Evolutionary conservation across 2,888 invertebrate genomes (phyloP), one percentile per base, ranked within the genome.

Genomic region (Lepidocyrtoides sp.): DNA sequence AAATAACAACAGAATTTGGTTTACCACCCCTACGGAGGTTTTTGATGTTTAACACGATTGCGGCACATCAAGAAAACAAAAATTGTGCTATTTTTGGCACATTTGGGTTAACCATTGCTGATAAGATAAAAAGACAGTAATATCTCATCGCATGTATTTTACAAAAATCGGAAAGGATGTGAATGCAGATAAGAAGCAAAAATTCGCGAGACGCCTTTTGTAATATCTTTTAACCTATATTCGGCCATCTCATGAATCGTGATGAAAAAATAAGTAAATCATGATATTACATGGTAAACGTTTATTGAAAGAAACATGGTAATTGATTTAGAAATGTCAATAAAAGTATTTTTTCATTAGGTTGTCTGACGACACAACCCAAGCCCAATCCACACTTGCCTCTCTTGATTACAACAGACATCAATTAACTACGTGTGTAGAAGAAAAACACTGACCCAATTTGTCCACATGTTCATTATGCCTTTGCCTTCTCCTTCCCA

Each of bases 371-470:
- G 51, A 17, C 51, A 54, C 17, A 54, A 12, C 2, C 26, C 23
- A 63, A 7, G 36, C 36, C 7, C 23, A 63, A 7, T 2, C 36
- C 7, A 29, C 23, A 29, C 29, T 29, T 41, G 36, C 44, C 23
- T 2, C 41, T 20, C 10, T 44, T 69, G 32, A 36, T 41, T 69
- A 36, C 12, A 20, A 36, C 12, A 20, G 72, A 44, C 72, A 12
- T 72, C 20, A 63, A 63, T 29, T 44, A 72, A 41, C 41, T 20
- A 36, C 17, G n/a, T 14, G 14, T 14, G 23, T 72, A 72, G 10
- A 77, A 77, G 48, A 4, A 3, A 77, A 77, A 77, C 26, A 51
- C 89, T 89, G 32, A 89, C 89, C 89, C 72, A 85, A 41, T 85
- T 85, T 85, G n/a, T 36, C 23, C 23, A 20, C 79, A 83, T 82